phyloP scores from a whole-genome alignment of 1,140 invertebrate genomes.

The Sweltsa coloradensis region DNA sequence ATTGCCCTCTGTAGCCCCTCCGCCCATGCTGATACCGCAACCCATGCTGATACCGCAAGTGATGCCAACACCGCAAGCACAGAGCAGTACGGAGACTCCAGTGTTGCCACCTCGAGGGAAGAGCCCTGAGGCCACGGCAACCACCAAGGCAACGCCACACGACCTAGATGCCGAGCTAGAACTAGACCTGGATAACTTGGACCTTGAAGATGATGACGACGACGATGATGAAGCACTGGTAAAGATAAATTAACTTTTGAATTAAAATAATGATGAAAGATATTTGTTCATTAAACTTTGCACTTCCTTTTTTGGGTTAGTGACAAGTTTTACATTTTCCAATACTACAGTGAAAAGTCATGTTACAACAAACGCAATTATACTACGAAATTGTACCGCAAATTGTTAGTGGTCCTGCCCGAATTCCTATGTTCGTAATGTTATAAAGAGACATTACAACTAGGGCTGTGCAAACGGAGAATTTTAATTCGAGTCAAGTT shows the following conservation, averaged over 20 bases:
- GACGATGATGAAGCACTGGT: constrained; percentile 12
- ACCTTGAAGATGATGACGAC: constrained; percentile 25
- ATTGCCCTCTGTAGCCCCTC: constrained; percentile 16
- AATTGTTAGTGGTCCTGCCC: no score
- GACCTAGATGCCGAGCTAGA: constrained; percentile 35
- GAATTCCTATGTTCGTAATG: no score
- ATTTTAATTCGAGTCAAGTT: no score
- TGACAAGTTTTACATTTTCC: no score
- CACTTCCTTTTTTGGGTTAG: no score
- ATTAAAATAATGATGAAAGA: no score
- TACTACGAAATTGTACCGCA: no score
- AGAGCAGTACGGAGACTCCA: constrained; percentile 11
- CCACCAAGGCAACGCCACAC: constrained; percentile 1
- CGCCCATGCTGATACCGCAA: constrained; percentile 23
- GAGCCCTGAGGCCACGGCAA: constrained; percentile 12
- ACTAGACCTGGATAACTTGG: constrained; percentile 32
- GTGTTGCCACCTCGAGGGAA: constrained; percentile 9
- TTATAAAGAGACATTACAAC: no score
- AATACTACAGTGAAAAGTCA: no score
- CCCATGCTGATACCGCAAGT: constrained; percentile 12
- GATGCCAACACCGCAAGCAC: constrained; percentile 6
- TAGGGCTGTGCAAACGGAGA: no score
- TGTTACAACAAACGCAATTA: no score
- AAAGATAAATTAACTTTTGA: constrained; percentile 5
- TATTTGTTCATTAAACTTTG: no score